phyloP scores from a whole-genome alignment of 1,140 invertebrate species.

The Coptotermes formosanus region DNA sequence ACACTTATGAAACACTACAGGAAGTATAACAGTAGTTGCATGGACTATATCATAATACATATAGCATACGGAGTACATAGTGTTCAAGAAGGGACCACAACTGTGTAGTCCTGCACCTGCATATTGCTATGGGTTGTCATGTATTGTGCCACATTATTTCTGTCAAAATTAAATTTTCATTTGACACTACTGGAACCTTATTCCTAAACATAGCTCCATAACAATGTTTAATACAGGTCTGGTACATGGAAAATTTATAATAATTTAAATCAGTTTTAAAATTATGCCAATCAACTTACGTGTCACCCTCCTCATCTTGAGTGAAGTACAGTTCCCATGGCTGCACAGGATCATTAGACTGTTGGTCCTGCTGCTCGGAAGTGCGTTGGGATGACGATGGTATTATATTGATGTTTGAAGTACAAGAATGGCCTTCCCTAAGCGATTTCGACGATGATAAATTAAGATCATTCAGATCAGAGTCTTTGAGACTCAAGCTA shows the following conservation, averaged over 20 bases:
- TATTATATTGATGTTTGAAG: constrained; percentile 24
- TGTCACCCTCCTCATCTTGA: constrained; percentile 69
- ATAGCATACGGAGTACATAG: too few species aligned
- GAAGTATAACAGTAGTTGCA: too few species aligned
- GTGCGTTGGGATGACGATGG: constrained; percentile 12
- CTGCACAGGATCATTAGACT: constrained; percentile 18
- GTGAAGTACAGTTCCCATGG: constrained; percentile 59
- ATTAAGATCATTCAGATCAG: constrained; percentile 39
- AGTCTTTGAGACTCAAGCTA: constrained; percentile 50
- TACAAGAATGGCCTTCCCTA: not conserved
- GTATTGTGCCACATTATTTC: too few species aligned
- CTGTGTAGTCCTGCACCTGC: too few species aligned
- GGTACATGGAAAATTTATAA: not conserved
- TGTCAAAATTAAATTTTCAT: too few species aligned
- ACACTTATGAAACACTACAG: too few species aligned
- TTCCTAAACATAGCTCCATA: too few species aligned
- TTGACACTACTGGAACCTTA: too few species aligned
- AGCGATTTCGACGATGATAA: constrained; percentile 27
- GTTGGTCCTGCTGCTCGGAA: constrained; percentile 22
- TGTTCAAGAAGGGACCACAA: too few species aligned
- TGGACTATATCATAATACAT: too few species aligned
- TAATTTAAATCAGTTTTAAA: not conserved
- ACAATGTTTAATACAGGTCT: not conserved
- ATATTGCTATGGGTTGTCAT: too few species aligned
- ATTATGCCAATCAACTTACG: constrained; percentile 55